These are phyloP conservation scores for Phrynosoma blainvillii DNA, from an alignment of 2,113 vertebrate species.

Conservation along the genomic window DNA sequence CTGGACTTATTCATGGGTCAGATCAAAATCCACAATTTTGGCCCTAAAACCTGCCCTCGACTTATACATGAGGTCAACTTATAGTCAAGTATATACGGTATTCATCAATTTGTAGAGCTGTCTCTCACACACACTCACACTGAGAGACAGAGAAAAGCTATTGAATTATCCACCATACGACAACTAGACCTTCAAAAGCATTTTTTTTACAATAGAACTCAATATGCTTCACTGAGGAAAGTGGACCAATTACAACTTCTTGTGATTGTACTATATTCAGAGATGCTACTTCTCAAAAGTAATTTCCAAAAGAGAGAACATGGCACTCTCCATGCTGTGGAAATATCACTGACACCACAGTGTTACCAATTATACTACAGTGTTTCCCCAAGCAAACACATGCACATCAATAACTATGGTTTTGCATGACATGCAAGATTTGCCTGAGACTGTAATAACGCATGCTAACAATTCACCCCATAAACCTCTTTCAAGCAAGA, in stretches of 20 bases:
- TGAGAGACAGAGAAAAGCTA: neutral
- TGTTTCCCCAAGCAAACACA: neutral
- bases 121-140: neutral
- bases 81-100: too few species aligned
- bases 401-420: neutral
- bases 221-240: neutral
- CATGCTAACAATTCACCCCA: neutral
- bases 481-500: neutral
- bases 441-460: neutral
- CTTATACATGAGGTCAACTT: too few species aligned
- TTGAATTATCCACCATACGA: neutral
- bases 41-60: too few species aligned
- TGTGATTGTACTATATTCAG: too few species aligned
- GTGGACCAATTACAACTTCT: too few species aligned
- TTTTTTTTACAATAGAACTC: neutral
- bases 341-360: too few species aligned
- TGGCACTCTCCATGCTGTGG: neutral
- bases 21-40: too few species aligned
- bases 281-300: neutral
- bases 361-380: too few species aligned
- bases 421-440: neutral
- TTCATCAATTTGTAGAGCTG: neutral
- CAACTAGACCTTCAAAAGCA: neutral
- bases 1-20: too few species aligned
- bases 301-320: neutral